A percentile compares a stretch with the other conserved stretches of the same genome.
These are phyloP conservation scores for Phyllotreta cruciferae DNA, from an alignment of 2,888 invertebrate species.

Conservation along the genomic window DNA sequence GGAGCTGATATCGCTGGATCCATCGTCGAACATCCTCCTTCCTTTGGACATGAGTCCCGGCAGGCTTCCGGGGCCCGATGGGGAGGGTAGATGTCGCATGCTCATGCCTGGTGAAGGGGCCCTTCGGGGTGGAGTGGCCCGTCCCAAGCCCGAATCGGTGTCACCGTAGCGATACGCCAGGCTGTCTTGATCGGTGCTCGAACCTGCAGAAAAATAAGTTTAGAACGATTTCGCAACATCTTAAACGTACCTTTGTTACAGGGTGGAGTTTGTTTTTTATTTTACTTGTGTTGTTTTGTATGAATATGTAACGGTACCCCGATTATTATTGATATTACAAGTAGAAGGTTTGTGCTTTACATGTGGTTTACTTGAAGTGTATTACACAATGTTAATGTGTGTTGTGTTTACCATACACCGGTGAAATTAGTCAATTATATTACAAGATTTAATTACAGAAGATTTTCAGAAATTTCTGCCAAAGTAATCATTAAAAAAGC, in stretches of 20 bases:
- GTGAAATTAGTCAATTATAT: constrained; percentile 17
- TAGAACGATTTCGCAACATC: background rate
- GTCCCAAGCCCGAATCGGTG: constrained; percentile 85
- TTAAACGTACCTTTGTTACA: background rate
- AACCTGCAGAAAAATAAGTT: constrained; percentile 56
- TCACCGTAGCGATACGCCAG: constrained; percentile 67
- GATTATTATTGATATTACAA: too few species aligned
- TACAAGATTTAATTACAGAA: constrained; percentile 6
- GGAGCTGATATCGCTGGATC: constrained; percentile 78
- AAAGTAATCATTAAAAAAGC: background rate
- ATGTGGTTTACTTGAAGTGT: background rate
- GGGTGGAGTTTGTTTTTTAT: background rate
- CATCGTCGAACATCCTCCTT: constrained; percentile 71
- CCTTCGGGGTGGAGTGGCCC: constrained; percentile 86
- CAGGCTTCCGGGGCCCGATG: constrained; percentile 83
- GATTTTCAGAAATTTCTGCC: background rate
- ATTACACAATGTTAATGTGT: constrained; percentile 13
- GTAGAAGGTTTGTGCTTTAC: too few species aligned
- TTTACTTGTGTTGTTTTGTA: background rate
- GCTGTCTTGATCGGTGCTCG: constrained; percentile 67
- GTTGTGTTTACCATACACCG: constrained; percentile 12
- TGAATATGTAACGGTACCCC: background rate
- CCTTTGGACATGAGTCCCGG: constrained; percentile 78
- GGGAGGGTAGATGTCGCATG: constrained; percentile 79
- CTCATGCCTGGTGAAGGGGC: constrained; percentile 85